Conservation (phyloP, 2,888 invertebrate species). For the Trypoxylon attenuatum region DNA sequence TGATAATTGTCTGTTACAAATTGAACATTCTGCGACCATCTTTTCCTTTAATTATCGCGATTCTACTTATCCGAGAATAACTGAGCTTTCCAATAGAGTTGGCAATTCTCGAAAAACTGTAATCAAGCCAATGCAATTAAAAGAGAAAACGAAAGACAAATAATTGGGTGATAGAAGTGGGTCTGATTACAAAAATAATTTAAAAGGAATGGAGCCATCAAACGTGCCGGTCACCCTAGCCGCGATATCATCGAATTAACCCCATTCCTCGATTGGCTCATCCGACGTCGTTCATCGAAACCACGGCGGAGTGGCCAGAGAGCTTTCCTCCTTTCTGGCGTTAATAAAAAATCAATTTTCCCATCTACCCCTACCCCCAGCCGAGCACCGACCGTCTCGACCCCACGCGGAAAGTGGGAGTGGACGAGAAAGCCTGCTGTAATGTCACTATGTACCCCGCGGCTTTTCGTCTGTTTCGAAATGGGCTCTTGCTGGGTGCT, state of each 20-base stretch:
- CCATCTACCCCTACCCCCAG: slow-evolving; percentile 27
- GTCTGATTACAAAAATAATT: slow-evolving; percentile 13
- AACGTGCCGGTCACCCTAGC: not conserved
- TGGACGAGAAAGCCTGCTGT: slow-evolving; percentile 29
- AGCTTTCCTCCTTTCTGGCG: slow-evolving; percentile 27
- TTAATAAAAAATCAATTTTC: slow-evolving; percentile 62
- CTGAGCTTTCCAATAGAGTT: no score
- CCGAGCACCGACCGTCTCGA: slow-evolving; percentile 35
- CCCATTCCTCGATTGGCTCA: slow-evolving; percentile 57
- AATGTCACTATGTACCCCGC: slow-evolving; percentile 61
- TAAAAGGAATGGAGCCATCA: slow-evolving; percentile 1
- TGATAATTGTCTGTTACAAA: no score
- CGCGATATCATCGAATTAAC: slow-evolving; percentile 50
- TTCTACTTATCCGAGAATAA: no score
- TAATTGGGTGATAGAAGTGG: not conserved
- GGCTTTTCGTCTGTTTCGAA: slow-evolving; percentile 63
- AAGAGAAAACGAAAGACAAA: not conserved
- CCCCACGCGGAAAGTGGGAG: slow-evolving; percentile 6
- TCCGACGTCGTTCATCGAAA: slow-evolving; percentile 4
- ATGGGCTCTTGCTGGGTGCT: slow-evolving; percentile 66
- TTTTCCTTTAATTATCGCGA: no score
- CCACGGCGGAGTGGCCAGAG: slow-evolving; percentile 10
- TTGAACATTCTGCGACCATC: no score
- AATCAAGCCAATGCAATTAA: not conserved
- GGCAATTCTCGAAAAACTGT: no score